Evolutionary conservation across 2,888 invertebrate genomes (phyloP), one percentile per base, ranked within the genome.

Genomic region (Mechanitis mazaeus): DNA sequence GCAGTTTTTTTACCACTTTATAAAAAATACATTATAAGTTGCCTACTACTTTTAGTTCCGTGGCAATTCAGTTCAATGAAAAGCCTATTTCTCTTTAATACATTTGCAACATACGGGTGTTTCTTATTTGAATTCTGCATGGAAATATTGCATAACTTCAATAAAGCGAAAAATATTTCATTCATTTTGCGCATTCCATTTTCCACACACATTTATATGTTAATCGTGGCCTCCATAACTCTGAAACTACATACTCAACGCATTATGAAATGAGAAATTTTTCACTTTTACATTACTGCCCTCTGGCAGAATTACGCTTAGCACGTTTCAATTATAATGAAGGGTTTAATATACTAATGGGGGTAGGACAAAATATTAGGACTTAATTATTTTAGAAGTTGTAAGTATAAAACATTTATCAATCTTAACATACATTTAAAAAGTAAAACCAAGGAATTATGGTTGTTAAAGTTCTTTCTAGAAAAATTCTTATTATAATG

Each of bases 301-400:
- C 76, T 75, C 74, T 75, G 75, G 72, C 79, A 76, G 80, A 83
- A 79, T 81, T 83, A 81, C 83, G 74, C 76, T 58, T 54, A 58
- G 60, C 57, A n/a, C 31, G 57, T 61, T 57, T 61, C 57, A 20
- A 53, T 33, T 60, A 50, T 53, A 2, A 33, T 42, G 11, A 42
- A 9, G 42, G 42, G 11, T 3, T 42, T 42, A 11, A 42, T 42
- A 42, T 42, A 42, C 42, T 42, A 42, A 42, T 42, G 42, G 35
- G 3, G 6, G 35, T 1, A 9, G 9, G 42, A 42, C 9, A 42
- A 9, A 42, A 42, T 11, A 42, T 42, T 3, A 42, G 7, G 9
- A 42, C 42, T 42, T 42, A 9, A 7, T 42, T 35, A 35, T 35
- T 5, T 5, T 5, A 1, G 3, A 35, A 2, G 35, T 35, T 5